A percentile compares a stretch with the other conserved stretches of the same genome.
Evolutionary conservation across 2,113 vertebrate species (phyloP).

Genomic region (Thunnus maccoyii): DNA sequence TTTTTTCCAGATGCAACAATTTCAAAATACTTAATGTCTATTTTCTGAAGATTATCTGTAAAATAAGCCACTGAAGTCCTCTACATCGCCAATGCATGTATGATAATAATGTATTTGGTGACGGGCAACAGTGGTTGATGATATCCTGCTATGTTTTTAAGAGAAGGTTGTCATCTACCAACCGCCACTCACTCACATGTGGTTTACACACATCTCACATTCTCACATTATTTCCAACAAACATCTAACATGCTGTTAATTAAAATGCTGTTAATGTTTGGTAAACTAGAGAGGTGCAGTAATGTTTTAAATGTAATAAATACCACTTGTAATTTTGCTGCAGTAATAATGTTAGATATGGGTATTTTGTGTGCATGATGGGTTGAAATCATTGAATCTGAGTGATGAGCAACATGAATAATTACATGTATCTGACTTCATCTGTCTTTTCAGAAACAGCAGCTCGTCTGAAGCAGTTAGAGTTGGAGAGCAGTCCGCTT

Average conservation of each 20-base stretch:
- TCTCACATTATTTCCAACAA: background rate
- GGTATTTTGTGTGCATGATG: background rate
- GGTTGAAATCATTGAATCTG: no score
- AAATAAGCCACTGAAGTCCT: background rate
- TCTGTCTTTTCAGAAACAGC: constrained; percentile 81
- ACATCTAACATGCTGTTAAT: background rate
- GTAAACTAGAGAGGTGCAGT: no score
- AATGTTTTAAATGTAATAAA: no score
- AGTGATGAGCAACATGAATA: no score
- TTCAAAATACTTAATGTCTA: no score
- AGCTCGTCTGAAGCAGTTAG: constrained; percentile 90
- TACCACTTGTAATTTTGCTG: background rate
- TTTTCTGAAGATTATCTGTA: background rate
- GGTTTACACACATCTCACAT: background rate
- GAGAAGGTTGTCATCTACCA: no score
- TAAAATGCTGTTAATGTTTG: no score
- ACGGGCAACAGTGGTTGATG: no score
- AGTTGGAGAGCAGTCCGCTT: constrained; percentile 78
- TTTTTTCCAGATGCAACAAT: no score
- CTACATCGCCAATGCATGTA: background rate
- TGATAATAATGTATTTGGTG: no score
- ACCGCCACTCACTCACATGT: background rate
- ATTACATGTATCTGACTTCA: background rate
- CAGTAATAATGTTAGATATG: background rate
- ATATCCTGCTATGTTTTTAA: no score